Conservation (phyloP, 2,888 invertebrate species). For the Deilephila porcellus region DNA sequence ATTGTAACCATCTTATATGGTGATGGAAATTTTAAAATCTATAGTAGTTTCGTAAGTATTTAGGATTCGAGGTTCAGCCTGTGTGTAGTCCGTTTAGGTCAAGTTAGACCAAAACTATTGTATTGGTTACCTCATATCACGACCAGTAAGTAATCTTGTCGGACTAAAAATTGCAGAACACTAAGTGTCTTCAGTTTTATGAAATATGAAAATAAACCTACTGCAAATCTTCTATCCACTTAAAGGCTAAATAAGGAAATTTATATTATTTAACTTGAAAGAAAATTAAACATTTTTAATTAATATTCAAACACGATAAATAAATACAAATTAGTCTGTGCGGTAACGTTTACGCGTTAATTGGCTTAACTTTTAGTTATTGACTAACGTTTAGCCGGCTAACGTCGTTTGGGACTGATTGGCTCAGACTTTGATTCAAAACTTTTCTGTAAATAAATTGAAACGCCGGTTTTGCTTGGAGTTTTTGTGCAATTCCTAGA, state of each 20-base stretch:
- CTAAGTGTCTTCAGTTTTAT: no score
- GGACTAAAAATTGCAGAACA: no score
- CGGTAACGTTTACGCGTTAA: slow-evolving; percentile 49
- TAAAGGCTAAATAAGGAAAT: slow-evolving; percentile 1
- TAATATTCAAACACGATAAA: slow-evolving; percentile 56
- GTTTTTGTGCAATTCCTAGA: neutral
- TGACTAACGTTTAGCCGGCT: slow-evolving; percentile 49
- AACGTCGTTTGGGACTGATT: slow-evolving; percentile 48
- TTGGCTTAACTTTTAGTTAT: slow-evolving; percentile 65
- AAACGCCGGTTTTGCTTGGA: neutral
- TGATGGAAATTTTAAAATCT: no score
- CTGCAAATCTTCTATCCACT: neutral
- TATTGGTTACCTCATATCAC: no score
- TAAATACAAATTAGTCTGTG: slow-evolving; percentile 53
- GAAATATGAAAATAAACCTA: neutral
- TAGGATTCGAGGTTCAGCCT: no score
- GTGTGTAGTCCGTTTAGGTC: no score
- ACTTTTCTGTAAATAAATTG: slow-evolving; percentile 31
- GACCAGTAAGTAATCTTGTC: no score
- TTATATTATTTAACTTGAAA: slow-evolving; percentile 17
- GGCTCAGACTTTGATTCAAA: slow-evolving; percentile 37
- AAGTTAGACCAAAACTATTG: no score
- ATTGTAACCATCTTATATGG: no score
- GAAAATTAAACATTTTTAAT: slow-evolving; percentile 50
- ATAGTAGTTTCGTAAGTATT: no score